Conservation (phyloP, 2,797 vertebrate genomes). For the Triplophysa yarkandensis region DNA sequence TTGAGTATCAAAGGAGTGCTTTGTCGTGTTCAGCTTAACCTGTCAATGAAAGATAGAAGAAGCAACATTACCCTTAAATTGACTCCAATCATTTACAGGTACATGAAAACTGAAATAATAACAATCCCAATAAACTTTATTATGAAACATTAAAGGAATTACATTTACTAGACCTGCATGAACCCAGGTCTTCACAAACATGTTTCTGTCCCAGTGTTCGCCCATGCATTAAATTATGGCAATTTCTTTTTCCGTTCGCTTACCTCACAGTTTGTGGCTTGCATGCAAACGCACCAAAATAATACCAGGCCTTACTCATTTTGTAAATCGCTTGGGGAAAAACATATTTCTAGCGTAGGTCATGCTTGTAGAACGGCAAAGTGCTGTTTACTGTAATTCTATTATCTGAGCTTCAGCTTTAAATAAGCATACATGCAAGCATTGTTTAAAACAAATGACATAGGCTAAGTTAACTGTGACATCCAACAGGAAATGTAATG, state of each 20-base stretch:
- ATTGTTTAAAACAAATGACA: not conserved
- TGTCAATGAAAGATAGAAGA: slow-evolving; percentile 66
- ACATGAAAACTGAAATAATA: not conserved
- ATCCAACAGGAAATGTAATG: slow-evolving; percentile 21
- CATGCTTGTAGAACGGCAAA: slow-evolving; percentile 1
- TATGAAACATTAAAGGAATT: no score
- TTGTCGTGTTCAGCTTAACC: slow-evolving; percentile 76
- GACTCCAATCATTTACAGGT: not conserved
- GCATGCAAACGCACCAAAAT: slow-evolving; percentile 10
- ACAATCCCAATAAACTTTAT: no score
- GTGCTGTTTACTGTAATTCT: slow-evolving; percentile 9
- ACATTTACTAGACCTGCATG: no score
- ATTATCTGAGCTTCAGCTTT: not conserved
- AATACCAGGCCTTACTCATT: slow-evolving; percentile 6
- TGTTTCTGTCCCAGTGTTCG: slow-evolving; percentile 45
- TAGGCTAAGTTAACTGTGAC: not conserved
- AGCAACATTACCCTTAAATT: not conserved
- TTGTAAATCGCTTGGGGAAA: slow-evolving; percentile 16
- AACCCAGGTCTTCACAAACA: slow-evolving; percentile 49
- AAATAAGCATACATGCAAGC: not conserved
- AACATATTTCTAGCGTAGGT: slow-evolving; percentile 8
- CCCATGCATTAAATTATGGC: slow-evolving; percentile 28
- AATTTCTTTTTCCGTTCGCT: slow-evolving; percentile 36
- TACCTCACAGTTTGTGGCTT: slow-evolving; percentile 26
- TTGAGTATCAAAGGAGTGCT: slow-evolving; percentile 63